phyloP scores from a whole-genome alignment of 2,797 vertebrate genomes.

The Nannoperca obscura region DNA sequence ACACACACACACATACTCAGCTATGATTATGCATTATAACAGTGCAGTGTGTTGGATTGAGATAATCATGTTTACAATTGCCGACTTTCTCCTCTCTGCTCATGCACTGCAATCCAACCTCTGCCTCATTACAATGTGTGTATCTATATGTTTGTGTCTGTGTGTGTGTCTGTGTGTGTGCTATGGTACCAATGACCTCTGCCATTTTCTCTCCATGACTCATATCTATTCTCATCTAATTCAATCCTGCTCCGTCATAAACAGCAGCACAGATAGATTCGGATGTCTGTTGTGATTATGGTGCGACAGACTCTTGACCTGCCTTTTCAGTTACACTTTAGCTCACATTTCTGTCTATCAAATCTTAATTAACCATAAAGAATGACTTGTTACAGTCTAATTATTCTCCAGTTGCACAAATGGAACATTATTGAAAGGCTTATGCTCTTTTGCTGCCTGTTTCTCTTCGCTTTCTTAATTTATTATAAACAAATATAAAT shows the following conservation, averaged over 20 bases:
- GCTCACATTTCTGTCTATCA: conserved; percentile 12
- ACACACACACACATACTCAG: conserved; percentile 37
- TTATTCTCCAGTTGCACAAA: conserved; percentile 15
- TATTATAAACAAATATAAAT: neutral
- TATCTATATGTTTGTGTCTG: conserved; percentile 25
- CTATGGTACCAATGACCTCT: conserved; percentile 27
- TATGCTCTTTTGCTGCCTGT: conserved; percentile 2
- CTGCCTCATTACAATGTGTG: conserved; percentile 52
- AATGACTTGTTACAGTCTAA: conserved; percentile 13
- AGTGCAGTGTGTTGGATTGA: conserved; percentile 55
- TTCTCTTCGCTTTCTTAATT: conserved; percentile 7
- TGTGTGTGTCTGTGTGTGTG: conserved; percentile 11
- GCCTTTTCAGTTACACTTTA: conserved; percentile 12
- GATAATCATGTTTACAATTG: conserved; percentile 66
- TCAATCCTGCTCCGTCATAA: conserved; percentile 31
- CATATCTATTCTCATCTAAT: conserved; percentile 37
- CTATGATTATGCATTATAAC: conserved; percentile 35
- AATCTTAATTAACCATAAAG: conserved; percentile 31
- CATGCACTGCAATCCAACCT: conserved; percentile 36
- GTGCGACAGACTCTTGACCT: conserved; percentile 14
- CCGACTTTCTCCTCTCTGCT: conserved; percentile 37
- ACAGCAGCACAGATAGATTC: conserved; percentile 13
- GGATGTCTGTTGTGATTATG: neutral
- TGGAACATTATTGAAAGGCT: conserved; percentile 16
- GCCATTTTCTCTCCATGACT: conserved; percentile 29